Percentiles rank a stretch among this genome's conserved stretches.
These are phyloP conservation scores for Oligia latruncula DNA, from an alignment of 2,888 invertebrate genomes.

Conservation along the genomic window DNA sequence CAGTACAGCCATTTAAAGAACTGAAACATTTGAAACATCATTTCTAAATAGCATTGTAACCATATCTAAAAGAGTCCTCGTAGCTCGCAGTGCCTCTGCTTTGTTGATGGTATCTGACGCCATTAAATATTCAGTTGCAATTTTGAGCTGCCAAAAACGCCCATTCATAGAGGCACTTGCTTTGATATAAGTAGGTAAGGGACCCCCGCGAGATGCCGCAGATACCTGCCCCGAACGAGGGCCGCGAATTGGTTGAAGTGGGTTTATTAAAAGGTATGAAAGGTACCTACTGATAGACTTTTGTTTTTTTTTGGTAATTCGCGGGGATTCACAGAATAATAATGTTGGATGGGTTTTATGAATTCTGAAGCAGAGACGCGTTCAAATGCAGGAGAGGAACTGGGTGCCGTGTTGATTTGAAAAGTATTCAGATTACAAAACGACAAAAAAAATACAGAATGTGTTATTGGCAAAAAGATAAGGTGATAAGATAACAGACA, in stretches of 20 bases:
- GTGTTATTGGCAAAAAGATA: no score
- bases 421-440: not conserved
- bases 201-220: conserved; percentile 35
- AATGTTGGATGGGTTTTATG: no score
- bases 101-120: conserved; percentile 65
- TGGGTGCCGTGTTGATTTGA: not conserved
- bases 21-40: conserved; percentile 19
- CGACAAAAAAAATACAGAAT: no score
- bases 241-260: conserved; percentile 29
- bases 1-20: not conserved
- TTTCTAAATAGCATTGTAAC: conserved; percentile 41
- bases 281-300: conserved; percentile 11
- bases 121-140: conserved; percentile 78
- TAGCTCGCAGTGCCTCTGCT: conserved; percentile 24
- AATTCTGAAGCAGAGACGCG: not conserved
- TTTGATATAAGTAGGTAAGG: conserved; percentile 70
- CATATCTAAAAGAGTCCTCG: conserved; percentile 28
- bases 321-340: no score
- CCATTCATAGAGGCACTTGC: conserved; percentile 74
- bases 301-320: conserved; percentile 8
- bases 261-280: conserved; percentile 28
- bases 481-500: no score
- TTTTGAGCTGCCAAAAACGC: conserved; percentile 76
- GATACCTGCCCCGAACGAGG: conserved; percentile 42
- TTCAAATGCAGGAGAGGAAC: no score